Percentiles rank a stretch among this genome's conserved stretches.
These are phyloP conservation scores for Heteromormyrus szaboi DNA, from an alignment of 2,797 vertebrate genomes.

Conservation along the genomic window DNA sequence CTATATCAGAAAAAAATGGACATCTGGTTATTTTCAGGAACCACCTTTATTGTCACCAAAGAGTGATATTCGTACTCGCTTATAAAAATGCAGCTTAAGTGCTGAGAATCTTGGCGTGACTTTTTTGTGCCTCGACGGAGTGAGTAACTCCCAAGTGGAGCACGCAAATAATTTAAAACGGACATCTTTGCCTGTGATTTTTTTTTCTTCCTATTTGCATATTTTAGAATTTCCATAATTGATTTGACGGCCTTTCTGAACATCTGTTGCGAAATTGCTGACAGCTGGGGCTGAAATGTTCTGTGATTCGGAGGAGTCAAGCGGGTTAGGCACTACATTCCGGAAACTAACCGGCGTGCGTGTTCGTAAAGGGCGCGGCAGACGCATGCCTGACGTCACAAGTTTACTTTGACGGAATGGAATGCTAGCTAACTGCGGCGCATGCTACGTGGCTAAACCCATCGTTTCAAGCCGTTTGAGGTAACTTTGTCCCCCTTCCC, in stretches of 20 bases:
- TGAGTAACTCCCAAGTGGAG: not conserved
- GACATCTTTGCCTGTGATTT: not conserved
- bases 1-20: not conserved
- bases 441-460: not conserved
- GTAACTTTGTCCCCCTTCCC: not conserved
- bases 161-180: slow-evolving; percentile 12
- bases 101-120: not conserved
- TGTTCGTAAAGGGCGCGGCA: not conserved
- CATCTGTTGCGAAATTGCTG: slow-evolving; percentile 11
- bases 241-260: slow-evolving; percentile 18
- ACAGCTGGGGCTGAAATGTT: slow-evolving; percentile 5
- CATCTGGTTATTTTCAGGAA: not conserved
- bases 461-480: not conserved
- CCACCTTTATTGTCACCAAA: not conserved
- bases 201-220: slow-evolving; percentile 2
- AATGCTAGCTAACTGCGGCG: not conserved
- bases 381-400: not conserved
- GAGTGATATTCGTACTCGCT: not conserved
- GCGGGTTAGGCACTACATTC: not conserved
- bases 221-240: slow-evolving; percentile 21
- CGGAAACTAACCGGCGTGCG: not conserved
- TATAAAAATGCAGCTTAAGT: not conserved
- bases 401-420: not conserved
- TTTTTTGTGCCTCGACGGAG: not conserved
- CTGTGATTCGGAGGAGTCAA: not conserved